Percentiles rank a stretch among this genome's conserved stretches.
phyloP scores from a whole-genome alignment of 2,888 invertebrate genomes.

The Troides aeacus region DNA sequence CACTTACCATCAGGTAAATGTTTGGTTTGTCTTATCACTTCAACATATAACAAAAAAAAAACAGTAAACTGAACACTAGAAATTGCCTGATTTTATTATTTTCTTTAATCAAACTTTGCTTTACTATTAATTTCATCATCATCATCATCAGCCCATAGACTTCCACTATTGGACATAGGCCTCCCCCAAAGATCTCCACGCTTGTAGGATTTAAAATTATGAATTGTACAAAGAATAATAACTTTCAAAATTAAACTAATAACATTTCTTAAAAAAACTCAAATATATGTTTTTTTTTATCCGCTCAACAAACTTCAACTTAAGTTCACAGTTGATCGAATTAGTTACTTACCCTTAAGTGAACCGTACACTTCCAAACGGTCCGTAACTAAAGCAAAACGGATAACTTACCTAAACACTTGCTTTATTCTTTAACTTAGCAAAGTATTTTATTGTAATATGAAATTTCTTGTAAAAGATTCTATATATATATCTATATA shows the following conservation, averaged over 20 bases:
- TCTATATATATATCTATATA: not conserved
- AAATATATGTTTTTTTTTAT: constrained; percentile 5
- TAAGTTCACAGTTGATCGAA: constrained; percentile 9
- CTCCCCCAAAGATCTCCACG: too few relatives aligned
- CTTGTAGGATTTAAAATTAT: not conserved
- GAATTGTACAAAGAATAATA: not conserved
- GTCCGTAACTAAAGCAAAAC: constrained; percentile 1
- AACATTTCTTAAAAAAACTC: not conserved
- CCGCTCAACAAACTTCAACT: constrained; percentile 2
- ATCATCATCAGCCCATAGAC: too few relatives aligned
- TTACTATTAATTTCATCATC: too few relatives aligned
- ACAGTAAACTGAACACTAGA: too few relatives aligned
- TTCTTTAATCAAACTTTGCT: too few relatives aligned
- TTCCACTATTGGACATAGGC: too few relatives aligned
- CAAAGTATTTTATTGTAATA: not conserved
- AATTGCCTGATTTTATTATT: too few relatives aligned
- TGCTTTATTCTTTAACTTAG: not conserved
- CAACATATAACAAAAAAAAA: too few relatives aligned
- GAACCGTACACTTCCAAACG: constrained; percentile 5
- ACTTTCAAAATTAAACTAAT: not conserved
- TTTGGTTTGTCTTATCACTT: too few relatives aligned
- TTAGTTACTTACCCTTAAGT: constrained; percentile 9
- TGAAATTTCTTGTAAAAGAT: too few relatives aligned
- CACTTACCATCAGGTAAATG: too few relatives aligned
- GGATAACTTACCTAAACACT: not conserved